Evolutionary conservation across 2,888 invertebrate species (phyloP), one percentile per base, ranked within the genome.

Genomic region (Coronaproctus castanopsis): DNA sequence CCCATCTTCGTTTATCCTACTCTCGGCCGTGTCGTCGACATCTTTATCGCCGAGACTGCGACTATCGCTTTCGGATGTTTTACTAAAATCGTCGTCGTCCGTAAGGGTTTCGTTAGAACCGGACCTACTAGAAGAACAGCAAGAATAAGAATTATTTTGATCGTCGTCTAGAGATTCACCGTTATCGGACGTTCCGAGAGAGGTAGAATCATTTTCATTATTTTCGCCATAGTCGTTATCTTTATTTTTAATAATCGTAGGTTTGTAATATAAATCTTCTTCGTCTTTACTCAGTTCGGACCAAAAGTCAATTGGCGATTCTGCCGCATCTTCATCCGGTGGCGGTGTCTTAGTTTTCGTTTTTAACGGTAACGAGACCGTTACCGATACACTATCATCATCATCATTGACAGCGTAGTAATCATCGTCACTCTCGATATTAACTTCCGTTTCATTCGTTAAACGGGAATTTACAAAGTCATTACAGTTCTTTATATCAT

Each of bases 231-330:
- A 10, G 10, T 48, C 49, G 49, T n/a, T n/a, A n/a, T n/a, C n/a
- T n/a, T n/a, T n/a, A n/a, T n/a, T n/a, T n/a, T n/a, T n/a, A n/a
- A n/a, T 36, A 14, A 36, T 36, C 8, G 14, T 56, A 20, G 2
- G 18, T 24, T 50, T 24, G 24, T 14, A 59, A 21, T 24, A 59
- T 8, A 55, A n/a, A 18, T 58, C 52, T 1, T 59, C 55, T 36
- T 59, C 59, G 21, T 59, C 52, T 10, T 54, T 24, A 21, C 36
- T 52, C 1, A 55, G 55, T 21, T 59, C 59, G 24, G 55, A 55
- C 59, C 59, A 59, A 21, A 59, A 59, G 22, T 59, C 59, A 24
- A 55, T 51, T 1, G 59, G 36, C 5, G 36, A 36, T 36, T 36
- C 36, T 14, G 36, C 5, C 5, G 14, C 14, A 36, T 36, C 36